phyloP scores from a whole-genome alignment of 2,797 vertebrate genomes.

The Paratrypauchen microcephalus region DNA sequence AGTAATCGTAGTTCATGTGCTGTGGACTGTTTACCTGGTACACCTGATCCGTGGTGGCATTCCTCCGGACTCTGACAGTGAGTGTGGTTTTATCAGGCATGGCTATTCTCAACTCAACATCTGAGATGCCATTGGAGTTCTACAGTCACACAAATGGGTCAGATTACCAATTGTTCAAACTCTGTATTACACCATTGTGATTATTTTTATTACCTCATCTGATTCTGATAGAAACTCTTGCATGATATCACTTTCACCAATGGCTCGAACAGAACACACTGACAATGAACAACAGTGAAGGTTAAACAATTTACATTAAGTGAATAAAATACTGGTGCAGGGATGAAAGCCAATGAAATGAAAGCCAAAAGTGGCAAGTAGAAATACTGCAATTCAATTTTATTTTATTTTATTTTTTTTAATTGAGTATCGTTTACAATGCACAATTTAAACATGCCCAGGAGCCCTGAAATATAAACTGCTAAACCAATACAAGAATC shows the following conservation, averaged over 20 bases:
- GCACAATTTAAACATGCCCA: not conserved
- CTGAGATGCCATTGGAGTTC: constrained; percentile 95
- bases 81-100: constrained; percentile 89
- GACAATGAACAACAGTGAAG: constrained; percentile 14
- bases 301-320: not conserved
- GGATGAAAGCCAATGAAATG: not conserved
- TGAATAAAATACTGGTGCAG: not conserved
- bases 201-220: constrained; percentile 84
- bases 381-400: too few relatives aligned
- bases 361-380: not conserved
- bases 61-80: constrained; percentile 91
- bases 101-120: constrained; percentile 93
- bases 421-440: not conserved
- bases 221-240: constrained; percentile 97
- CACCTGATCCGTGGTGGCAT: constrained; percentile 96
- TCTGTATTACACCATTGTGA: not conserved
- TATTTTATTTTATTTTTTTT: too few relatives aligned
- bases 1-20: not conserved
- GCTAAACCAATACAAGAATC: not conserved
- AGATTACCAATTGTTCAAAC: not conserved
- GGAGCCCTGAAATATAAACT: not conserved
- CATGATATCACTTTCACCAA: constrained; percentile 98
- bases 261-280: constrained; percentile 96
- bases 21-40: constrained; percentile 86
- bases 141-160: constrained; percentile 44